Evolutionary conservation across 2,113 vertebrate genomes (phyloP).

Genomic region (Porphyrio hochstetteri): DNA sequence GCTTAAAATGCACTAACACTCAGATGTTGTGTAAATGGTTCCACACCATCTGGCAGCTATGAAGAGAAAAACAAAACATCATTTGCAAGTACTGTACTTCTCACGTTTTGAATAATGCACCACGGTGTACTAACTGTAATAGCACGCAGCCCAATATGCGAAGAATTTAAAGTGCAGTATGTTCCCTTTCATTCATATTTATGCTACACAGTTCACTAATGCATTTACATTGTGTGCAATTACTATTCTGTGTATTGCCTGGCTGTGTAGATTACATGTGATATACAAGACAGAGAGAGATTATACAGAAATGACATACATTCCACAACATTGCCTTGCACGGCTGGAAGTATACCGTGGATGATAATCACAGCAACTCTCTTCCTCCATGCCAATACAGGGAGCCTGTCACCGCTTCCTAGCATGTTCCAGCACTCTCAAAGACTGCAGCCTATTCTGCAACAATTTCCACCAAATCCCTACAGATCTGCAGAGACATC

Average conservation of each 20-base stretch:
- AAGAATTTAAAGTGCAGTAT: conserved; percentile 25
- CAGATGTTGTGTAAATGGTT: conserved; percentile 42
- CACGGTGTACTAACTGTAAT: conserved; percentile 35
- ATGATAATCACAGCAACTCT: not conserved
- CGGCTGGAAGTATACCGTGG: not conserved
- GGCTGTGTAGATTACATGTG: not conserved
- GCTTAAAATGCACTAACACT: conserved; percentile 44
- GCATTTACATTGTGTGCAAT: not conserved
- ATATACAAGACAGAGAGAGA: not conserved
- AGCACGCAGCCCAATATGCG: conserved; percentile 5
- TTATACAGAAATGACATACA: not conserved
- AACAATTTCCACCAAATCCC: not conserved
- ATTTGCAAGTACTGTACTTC: conserved; percentile 51
- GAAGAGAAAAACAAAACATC: conserved; percentile 55
- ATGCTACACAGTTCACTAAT: not conserved
- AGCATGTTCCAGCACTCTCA: not conserved
- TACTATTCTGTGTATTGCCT: not conserved
- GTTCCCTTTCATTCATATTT: conserved; percentile 40
- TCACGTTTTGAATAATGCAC: conserved; percentile 50
- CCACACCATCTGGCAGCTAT: conserved; percentile 57
- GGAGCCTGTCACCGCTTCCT: not conserved
- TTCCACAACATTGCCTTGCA: not conserved
- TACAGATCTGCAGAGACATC: not conserved
- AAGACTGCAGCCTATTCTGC: not conserved
- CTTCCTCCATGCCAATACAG: not conserved